Evolutionary conservation across 2,113 vertebrate species (phyloP), one percentile per base, ranked within the genome.

Genomic region (Megalops atlanticus): DNA sequence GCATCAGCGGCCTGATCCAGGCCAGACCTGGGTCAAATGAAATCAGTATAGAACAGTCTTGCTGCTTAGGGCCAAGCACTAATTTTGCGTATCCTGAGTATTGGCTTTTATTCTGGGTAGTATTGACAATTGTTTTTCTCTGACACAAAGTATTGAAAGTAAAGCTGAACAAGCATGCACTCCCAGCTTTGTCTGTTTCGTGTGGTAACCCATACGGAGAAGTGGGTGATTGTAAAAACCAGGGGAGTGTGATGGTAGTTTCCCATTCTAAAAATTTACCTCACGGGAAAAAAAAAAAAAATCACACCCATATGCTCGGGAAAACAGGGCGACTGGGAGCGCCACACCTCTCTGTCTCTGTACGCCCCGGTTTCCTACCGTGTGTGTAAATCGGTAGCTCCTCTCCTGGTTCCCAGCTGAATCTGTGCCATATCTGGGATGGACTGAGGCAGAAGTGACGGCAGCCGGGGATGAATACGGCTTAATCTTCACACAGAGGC

Each of bases 391-490:
- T 94, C 89, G 80, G 77, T 90, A 91, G 92, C 93, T 91, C 90
- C 88, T 93, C 86, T 93, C 89, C 89, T 92, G 88, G 90, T 87
- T 91, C 90, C 88, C 89, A 82, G 91, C 93, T 94, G 94, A 94
- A 91, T 88, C 85, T 76, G 84, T 94, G 93, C 92, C 94, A 93
- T 94, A 94, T 95, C 93, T 89, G 89, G 92, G 93, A 94, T 93
- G 93, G 92, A 92, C 92, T 93, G 91, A 93, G 93, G 93, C 93
- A 91, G 92, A 86, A 91, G 88, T 89, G 89, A 92, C 89, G 84
- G 90, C 92, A 94, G 92, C 92, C 92, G 89, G 91, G 92, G 93
- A 94, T 95, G 94, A 95, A 94, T 94, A 92, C 91, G 86, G 93
- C 94, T 94, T 95, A 95, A 95, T 94, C 93, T 94, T 91, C 89